Evolutionary conservation across 2,113 vertebrate genomes (phyloP), one percentile per base, ranked within the genome.

Genomic region (Notechis scutatus): DNA sequence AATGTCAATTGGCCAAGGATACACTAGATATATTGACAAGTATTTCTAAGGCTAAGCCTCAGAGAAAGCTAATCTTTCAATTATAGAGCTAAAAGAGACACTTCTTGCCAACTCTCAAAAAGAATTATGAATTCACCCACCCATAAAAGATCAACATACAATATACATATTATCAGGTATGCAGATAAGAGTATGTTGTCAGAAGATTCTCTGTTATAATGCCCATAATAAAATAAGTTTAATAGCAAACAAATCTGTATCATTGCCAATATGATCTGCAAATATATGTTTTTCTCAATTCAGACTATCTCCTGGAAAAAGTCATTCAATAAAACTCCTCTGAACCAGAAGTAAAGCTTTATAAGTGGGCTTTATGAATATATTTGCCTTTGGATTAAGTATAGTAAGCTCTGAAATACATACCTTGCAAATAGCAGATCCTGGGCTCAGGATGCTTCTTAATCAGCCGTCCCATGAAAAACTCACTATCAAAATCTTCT

Each of bases 391-490:
- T 57, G 54, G 12, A 29, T 92, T 47, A 89, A 42, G 56, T 54
- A n/a, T 24, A 85, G 5, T n/a, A 87, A 34, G 1, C 85, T 85
- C 34, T 56, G 45, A 81, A 85, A 85, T 85, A 3, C 74, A 59
- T 94, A 98, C 97, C 97, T 93, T 96, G 96, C 15, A 98, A 93
- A 93, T 95, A 97, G 95, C 96, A 97, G 95, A 98, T 96, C 92
- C 96, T 96, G 34, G 96, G 96, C 92, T 98, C 97, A 94, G 97
- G 96, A 89, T 0, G 96, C 87, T 96, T 97, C 69, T 87, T 95
- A 39, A 98, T 3, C 1, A 98, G 95, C 0, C 95, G 94, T 14
- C 97, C 97, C 97, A 97, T 98, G 94, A 97, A 97, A 94, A 98
- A 98, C 74, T 97, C 96, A 0, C 97, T 97, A 93, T 97, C 96